Evolutionary conservation across 2,113 vertebrate species (phyloP).

Genomic region (Morone saxatilis): DNA sequence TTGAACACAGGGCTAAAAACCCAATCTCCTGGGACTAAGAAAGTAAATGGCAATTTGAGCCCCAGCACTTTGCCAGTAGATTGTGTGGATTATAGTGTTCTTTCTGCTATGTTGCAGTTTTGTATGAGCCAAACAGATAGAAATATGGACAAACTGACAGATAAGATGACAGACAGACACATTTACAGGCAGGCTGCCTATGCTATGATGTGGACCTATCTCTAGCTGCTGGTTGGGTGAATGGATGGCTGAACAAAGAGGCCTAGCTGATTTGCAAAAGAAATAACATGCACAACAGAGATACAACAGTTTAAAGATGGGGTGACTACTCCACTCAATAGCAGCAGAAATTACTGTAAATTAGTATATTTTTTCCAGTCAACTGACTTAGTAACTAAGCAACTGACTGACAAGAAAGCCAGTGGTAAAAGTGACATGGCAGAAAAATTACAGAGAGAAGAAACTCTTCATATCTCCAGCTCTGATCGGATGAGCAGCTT

Average conservation of each 20-base stretch:
- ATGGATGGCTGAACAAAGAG: background rate
- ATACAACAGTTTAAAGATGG: background rate
- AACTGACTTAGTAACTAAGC: background rate
- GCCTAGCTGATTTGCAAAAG: background rate
- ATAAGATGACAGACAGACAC: background rate
- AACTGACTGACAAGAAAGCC: constrained; percentile 4
- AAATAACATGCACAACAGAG: constrained; percentile 1
- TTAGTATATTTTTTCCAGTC: background rate
- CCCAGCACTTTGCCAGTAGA: constrained; percentile 69
- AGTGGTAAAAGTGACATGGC: background rate
- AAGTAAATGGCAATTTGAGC: constrained; percentile 75
- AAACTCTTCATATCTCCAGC: background rate
- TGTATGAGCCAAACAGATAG: constrained; percentile 35
- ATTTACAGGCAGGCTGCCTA: background rate
- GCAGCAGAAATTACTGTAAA: background rate
- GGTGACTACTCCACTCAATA: background rate
- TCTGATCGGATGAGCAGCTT: constrained; percentile 9
- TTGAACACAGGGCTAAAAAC: constrained; percentile 71
- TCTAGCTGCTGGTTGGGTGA: background rate
- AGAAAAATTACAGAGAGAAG: background rate
- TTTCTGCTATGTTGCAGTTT: constrained; percentile 60
- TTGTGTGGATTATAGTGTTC: constrained; percentile 67
- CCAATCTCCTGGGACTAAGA: constrained; percentile 64
- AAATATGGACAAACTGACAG: constrained; percentile 13
- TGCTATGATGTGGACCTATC: background rate